Evolutionary conservation across 2,888 invertebrate species (phyloP), one percentile per base, ranked within the genome.

Genomic region (Thyatira batis): DNA sequence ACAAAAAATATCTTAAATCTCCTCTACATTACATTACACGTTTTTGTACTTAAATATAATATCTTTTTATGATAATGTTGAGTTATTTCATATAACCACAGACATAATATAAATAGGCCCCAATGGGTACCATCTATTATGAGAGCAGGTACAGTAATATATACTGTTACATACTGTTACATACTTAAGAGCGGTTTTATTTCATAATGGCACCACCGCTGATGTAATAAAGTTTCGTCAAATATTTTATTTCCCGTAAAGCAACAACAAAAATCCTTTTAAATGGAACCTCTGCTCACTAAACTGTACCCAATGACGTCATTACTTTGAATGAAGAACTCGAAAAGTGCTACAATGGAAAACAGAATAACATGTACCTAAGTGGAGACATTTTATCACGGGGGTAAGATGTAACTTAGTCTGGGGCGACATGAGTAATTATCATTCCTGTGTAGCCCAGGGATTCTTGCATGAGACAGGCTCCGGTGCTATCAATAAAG

Each of bases 401-500:
- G 39, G 17, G 17, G 39, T 39, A 39, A 39, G 17, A 39, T 17
- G 56, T 65, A 63, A 61, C 57, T 55, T 62, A 67, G 66, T 62
- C 67, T 63, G 61, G 61, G 60, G 71, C 69, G 63, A 69, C 57
- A 63, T 76, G 78, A 77, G 71, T 76, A 78, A 77, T 77, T 76
- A 73, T 73, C 67, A 63, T 67, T 65, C 66, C 63, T 69, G 64
- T 63, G 45, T 51, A 55, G 56, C 58, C 56, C 49, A 13, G 51
- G 54, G 61, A 62, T 57, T 46, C 73, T 60, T 63, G 69, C 61
- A 63, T 53, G 58, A 53, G 54, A 55, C 56, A 49, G 55, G 65
- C 60, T 58, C 61, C 27, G 27, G 48, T 27, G 73, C 77, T 73
- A 79, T 79, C 79, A 75, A 79, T 79, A 79, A 79, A 66, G 77